These are phyloP conservation scores for Pyrgilauda ruficollis DNA, from an alignment of 2,113 vertebrate genomes.

Conservation along the genomic window DNA sequence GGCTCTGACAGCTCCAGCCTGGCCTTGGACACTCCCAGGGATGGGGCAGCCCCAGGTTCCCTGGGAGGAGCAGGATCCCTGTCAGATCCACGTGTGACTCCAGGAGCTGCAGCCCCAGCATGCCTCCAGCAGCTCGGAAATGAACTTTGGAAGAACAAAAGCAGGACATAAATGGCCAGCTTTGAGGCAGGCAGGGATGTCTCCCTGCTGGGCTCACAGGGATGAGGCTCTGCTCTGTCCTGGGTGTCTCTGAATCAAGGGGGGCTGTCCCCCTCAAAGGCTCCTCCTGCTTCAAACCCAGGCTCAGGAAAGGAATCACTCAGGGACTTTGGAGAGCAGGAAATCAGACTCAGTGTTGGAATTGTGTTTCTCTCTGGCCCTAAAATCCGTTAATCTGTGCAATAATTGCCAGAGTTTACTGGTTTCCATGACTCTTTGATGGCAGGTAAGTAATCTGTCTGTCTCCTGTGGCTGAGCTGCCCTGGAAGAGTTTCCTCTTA, in stretches of 20 bases:
- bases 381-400: conserved; percentile 14
- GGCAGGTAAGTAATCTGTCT: background rate
- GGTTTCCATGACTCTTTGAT: background rate
- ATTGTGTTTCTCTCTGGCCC: conserved; percentile 2
- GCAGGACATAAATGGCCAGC: background rate
- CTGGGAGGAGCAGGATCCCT: background rate
- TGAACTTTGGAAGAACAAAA: background rate
- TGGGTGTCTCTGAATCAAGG: background rate
- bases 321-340: background rate
- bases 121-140: accelerated
- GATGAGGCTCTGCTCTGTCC: background rate
- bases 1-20: background rate
- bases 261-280: background rate
- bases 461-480: background rate
- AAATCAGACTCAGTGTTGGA: background rate
- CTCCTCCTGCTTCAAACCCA: background rate
- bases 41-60: background rate
- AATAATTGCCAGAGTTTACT: conserved; percentile 28
- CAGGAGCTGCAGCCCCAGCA: background rate
- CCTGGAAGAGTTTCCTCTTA: background rate
- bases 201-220: background rate
- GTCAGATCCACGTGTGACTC: accelerated
- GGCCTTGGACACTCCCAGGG: background rate
- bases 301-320: background rate
- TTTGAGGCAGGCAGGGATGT: background rate